Evolutionary conservation across 2,888 invertebrate species (phyloP), one percentile per base, ranked within the genome.

Genomic region (Nomada hirtipes): DNA sequence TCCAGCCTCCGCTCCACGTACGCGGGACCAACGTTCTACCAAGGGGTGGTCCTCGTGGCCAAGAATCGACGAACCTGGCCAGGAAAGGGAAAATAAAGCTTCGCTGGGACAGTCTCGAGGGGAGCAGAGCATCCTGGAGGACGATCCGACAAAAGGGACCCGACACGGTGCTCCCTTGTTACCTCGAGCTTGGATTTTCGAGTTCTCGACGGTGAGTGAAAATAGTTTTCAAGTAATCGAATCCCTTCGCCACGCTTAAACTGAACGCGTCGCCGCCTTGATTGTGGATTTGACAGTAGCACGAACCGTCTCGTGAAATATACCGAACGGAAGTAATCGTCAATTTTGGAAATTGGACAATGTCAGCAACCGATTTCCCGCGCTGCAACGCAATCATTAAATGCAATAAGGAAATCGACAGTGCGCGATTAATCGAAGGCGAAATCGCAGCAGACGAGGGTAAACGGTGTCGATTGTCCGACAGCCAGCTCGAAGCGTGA

Each of bases 41-140:
- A 82, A 82, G 79, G 86, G 86, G 85, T 87, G 86, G 87, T 87
- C 86, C 83, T 81, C 70, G 80, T 53, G 64, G 69, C 44, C 72
- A 67, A 82, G 72, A 69, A 81, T 76, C 82, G 81, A 76, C 82
- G 75, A 61, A 50, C 52, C 73, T 57, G 42, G 68, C 9, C 78
- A 18, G 80, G 76, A 83, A 83, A 85, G 70, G 86, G 84, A 83
- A 82, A 79, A 80, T 79, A 86, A 82, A 86, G 72, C 83, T 79
- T 75, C 57, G 65, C 9, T 18, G 50, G 68, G 63, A 71, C 73
- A 53, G 52, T 63, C 36, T 18, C 15, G 26, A 42, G 44, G 55
- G 50, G 29, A 55, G 26, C 26, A 50, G 68, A 53, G 64, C 52
- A 53, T 65, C 63, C 55, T 23, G 57, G 55, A 57, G 29, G 55